Percentiles rank a stretch among this genome's conserved stretches.
phyloP scores from a whole-genome alignment of 1,140 invertebrate species.

The Neotoxoptera formosana region DNA sequence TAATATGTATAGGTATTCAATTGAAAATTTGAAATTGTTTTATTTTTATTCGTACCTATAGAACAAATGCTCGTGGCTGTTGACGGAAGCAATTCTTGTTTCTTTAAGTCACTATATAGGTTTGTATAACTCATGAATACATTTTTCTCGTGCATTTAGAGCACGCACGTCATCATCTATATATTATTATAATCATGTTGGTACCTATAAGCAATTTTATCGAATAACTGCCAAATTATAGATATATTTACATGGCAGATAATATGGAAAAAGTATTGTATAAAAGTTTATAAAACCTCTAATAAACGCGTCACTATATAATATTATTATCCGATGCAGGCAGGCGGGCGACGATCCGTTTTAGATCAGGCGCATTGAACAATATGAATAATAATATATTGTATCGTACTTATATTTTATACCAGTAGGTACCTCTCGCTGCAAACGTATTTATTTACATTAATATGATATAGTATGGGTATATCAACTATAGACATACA shows the following conservation, averaged over 20 bases:
- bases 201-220: not conserved
- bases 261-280: not conserved
- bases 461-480: too few species aligned
- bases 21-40: not conserved
- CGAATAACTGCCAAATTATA: not conserved
- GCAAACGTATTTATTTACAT: too few species aligned
- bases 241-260: not conserved
- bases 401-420: too few species aligned
- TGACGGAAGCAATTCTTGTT: not conserved
- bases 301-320: not conserved
- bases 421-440: too few species aligned
- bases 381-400: not conserved
- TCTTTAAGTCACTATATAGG: not conserved
- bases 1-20: not conserved
- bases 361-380: not conserved
- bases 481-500: too few species aligned
- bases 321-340: not conserved
- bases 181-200: too few species aligned
- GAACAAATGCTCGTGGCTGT: not conserved
- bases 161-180: not conserved
- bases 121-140: not conserved
- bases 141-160: not conserved
- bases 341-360: not conserved
- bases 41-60: not conserved
- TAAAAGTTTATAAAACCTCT: not conserved